phyloP scores from a whole-genome alignment of 2,797 vertebrate genomes.

The Ceryle rudis region DNA sequence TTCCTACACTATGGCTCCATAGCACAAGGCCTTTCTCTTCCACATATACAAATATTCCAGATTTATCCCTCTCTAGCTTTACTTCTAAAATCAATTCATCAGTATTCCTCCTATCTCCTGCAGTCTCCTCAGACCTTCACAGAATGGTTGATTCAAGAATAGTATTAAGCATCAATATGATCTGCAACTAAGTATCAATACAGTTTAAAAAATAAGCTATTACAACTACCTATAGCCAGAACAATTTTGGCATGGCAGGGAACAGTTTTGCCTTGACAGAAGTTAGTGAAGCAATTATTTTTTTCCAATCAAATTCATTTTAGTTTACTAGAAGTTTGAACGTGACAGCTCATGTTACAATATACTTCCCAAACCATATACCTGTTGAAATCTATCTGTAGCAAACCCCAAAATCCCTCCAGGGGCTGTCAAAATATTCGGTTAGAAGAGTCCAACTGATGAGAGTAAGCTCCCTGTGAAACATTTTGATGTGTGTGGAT shows the following conservation, averaged over 20 bases:
- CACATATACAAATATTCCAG: background rate
- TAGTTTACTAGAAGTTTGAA: background rate
- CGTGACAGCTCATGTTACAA: background rate
- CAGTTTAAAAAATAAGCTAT: background rate
- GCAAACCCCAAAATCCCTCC: background rate
- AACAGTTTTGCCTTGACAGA: background rate
- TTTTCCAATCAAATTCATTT: background rate
- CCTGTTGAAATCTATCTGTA: background rate
- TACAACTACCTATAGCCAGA: background rate
- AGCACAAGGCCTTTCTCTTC: background rate
- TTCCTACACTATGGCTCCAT: background rate
- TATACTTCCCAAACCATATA: background rate
- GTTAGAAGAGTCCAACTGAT: background rate
- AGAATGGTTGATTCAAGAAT: background rate
- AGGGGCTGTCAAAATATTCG: background rate
- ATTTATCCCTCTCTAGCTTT: background rate
- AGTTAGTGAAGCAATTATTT: background rate
- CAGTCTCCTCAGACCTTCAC: background rate
- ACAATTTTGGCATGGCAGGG: background rate
- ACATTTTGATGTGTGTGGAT: background rate
- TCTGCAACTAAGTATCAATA: background rate
- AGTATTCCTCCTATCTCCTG: background rate
- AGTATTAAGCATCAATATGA: background rate
- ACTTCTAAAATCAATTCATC: background rate
- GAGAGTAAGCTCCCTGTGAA: background rate